Evolutionary conservation across 2,113 vertebrate species (phyloP).

Genomic region (Rallus limicola): DNA sequence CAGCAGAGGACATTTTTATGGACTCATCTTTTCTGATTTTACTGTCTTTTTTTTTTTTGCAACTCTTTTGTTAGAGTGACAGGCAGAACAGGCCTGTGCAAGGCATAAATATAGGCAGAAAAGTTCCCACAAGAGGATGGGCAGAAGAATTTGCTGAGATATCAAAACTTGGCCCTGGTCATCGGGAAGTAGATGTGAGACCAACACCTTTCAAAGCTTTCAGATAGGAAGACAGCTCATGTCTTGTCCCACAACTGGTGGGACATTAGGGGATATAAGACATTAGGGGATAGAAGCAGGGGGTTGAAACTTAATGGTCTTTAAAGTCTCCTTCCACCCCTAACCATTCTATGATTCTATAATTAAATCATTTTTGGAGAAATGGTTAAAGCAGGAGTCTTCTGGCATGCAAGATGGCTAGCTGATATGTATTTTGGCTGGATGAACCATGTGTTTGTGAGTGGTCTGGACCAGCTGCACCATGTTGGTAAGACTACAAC

Average conservation of each 20-base stretch:
- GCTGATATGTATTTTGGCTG: background rate
- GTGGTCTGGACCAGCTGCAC: background rate
- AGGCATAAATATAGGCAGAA: constrained; percentile 28
- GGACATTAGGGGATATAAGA: background rate
- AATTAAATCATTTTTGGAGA: background rate
- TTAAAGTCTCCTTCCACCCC: too few species aligned
- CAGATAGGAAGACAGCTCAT: background rate
- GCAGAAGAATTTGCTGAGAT: constrained; percentile 26
- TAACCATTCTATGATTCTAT: too few species aligned
- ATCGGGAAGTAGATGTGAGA: background rate
- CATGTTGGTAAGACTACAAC: background rate
- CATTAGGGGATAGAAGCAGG: too few species aligned
- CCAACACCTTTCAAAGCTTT: constrained; percentile 30
- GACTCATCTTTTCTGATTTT: background rate
- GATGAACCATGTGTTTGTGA: background rate
- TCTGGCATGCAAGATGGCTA: background rate
- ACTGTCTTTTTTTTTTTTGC: background rate
- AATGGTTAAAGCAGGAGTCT: background rate
- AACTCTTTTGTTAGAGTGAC: background rate
- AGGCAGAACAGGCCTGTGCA: background rate
- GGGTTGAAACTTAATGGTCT: too few species aligned
- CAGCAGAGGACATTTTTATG: background rate
- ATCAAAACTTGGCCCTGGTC: background rate
- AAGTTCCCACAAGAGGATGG: constrained; percentile 8
- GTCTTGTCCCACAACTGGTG: background rate